These are phyloP conservation scores for Umimayanthus chanpuru DNA, from an alignment of 92 coral and sea anemone species.

Conservation along the genomic window DNA sequence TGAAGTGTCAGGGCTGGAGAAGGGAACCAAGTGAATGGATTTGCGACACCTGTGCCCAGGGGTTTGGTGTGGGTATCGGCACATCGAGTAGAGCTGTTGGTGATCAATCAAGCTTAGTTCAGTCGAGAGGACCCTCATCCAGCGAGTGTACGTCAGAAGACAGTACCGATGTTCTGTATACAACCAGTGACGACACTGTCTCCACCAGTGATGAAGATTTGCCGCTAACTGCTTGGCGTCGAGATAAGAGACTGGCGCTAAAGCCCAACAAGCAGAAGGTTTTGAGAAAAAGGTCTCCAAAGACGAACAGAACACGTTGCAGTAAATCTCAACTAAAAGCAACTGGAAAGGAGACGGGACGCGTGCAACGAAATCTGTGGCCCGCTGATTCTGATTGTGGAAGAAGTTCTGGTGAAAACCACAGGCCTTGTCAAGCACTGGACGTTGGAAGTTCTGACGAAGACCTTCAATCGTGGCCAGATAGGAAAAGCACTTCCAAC, in stretches of 20 bases:
- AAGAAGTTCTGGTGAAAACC: constrained; percentile 22
- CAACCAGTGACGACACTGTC: not conserved
- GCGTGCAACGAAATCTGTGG: not conserved
- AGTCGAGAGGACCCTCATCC: not conserved
- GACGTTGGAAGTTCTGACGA: not conserved
- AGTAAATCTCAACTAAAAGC: not conserved
- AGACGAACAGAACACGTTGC: not conserved
- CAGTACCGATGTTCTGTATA: constrained; percentile 33
- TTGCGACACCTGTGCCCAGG: constrained; percentile 65
- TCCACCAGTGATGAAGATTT: constrained; percentile 53
- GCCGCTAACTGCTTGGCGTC: not conserved
- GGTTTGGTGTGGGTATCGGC: not conserved
- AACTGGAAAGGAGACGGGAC: not conserved
- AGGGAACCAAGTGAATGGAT: constrained; percentile 62
- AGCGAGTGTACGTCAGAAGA: constrained; percentile 40
- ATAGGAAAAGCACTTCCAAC: not conserved
- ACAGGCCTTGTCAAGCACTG: not conserved
- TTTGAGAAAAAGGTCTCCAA: not conserved
- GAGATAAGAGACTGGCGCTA: not conserved
- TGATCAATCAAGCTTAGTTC: constrained; percentile 40
- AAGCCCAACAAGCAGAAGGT: not conserved
- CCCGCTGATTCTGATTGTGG: not conserved
- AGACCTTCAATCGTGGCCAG: not conserved
- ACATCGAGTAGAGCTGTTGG: constrained; percentile 42
- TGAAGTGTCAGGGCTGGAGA: constrained; percentile 77